Base-by-base conservation (phyloP, 2,888 invertebrate species). In the Ochropleura leucogaster region DNA sequence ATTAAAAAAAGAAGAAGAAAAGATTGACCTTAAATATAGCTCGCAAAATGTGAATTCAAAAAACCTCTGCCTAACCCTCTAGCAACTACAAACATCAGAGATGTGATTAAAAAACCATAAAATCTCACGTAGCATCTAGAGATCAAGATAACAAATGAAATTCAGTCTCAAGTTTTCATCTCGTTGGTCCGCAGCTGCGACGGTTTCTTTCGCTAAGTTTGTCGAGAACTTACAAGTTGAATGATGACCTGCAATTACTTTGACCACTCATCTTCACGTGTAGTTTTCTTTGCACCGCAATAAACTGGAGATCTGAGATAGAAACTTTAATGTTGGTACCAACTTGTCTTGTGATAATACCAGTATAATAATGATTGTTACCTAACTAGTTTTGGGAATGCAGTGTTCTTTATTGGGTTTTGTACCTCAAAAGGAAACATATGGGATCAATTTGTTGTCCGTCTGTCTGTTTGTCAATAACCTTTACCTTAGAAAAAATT, bases 191-290 rank as follows among this genome's bases (percentile, higher is more conserved):
- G 20, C 57, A 82, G 47, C 68, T 46, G 78, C 49, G 64, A 77
- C 64, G 40, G 59, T 68, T 82, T 77, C 68, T 82, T 78, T 53
- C 64, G 49, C 57, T 55, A 80, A 72, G 62, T 81, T 84, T 42
- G 59, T 69, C 49, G 42, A 80, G 44, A 57, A 74, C 77, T 68
- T 12, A 59, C 18, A 53, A 53, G 63, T 59, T 84, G 67, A 84
- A 47, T 80, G 65, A 80, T 82, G 74, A 59, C 74, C 55, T 65
- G 71, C 64, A 70, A 70, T 84, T 74, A 55, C 74, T 63, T 20
- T 14, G n/a, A 57, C 44, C n/a, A 55, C 59, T 71, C 65, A 70
- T 84, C 70, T 71, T 70, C 16, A 6, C 53, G 64, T 49, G 53
- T 18, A 64, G 40, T 65, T 82, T 68, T 77, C 40, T 49, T 40